Evolutionary conservation across 2,888 invertebrate genomes (phyloP).

Genomic region (Maniola hyperantus): DNA sequence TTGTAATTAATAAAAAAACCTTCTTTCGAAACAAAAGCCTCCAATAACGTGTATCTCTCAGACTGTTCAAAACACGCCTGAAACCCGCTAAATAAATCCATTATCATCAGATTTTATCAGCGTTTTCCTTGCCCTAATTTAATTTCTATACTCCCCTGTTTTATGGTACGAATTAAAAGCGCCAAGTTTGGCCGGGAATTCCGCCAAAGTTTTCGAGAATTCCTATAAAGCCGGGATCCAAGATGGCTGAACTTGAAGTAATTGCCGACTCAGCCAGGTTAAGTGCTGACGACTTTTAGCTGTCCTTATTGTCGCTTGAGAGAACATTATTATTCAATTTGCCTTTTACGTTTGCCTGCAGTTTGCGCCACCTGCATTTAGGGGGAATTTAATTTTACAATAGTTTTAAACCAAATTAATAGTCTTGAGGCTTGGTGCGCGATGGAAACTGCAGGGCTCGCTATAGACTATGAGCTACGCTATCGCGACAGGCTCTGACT

Average conservation of each 20-base stretch:
- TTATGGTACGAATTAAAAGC: conserved; percentile 39
- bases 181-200: conserved; percentile 37
- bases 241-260: conserved; percentile 55
- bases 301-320: conserved; percentile 39
- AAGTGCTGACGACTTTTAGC: conserved; percentile 44
- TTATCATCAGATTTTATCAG: conserved; percentile 29
- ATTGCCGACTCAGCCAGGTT: conserved; percentile 54
- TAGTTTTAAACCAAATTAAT: not conserved
- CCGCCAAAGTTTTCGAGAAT: conserved; percentile 48
- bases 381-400: not conserved
- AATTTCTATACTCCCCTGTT: conserved; percentile 40
- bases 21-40: not conserved
- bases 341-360: conserved; percentile 20
- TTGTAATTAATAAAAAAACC: too few relatives aligned
- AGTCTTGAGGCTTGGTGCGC: not conserved
- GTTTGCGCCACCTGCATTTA: not conserved
- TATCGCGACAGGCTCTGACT: too few relatives aligned
- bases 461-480: too few relatives aligned
- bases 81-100: conserved; percentile 18
- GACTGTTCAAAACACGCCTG: not conserved
- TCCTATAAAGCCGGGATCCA: conserved; percentile 48
- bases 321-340: conserved; percentile 36
- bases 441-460: not conserved
- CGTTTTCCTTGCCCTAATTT: conserved; percentile 36
- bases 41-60: not conserved